Percentiles rank a stretch among this genome's conserved stretches.
Conservation (phyloP, 2,113 vertebrate species). For the Cyanistes caeruleus region DNA sequence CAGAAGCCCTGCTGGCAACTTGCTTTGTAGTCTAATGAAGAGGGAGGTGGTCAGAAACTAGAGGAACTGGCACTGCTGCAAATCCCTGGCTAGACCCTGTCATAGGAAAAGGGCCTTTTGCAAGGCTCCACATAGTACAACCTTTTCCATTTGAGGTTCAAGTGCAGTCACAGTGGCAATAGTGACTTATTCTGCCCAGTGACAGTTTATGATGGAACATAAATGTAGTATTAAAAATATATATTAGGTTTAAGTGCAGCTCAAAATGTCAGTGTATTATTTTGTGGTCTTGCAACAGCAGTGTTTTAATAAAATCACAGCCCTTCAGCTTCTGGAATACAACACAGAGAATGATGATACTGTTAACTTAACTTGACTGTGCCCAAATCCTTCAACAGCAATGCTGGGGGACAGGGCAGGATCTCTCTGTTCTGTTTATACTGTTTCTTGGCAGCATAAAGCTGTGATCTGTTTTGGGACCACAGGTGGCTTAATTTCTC, state of each 20-base stretch:
- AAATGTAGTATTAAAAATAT: conserved; percentile 44
- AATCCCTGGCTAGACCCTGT: not conserved
- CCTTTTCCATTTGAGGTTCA: conserved; percentile 23
- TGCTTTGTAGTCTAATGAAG: not conserved
- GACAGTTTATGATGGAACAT: conserved; percentile 49
- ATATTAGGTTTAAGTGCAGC: conserved; percentile 38
- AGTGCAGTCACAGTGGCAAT: not conserved
- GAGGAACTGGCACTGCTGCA: not conserved
- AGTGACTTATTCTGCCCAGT: conserved; percentile 37
- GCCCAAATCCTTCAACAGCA: not conserved
- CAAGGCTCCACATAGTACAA: not conserved
- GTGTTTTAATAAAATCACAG: conserved; percentile 45
- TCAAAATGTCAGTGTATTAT: conserved; percentile 54
- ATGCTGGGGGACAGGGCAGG: not conserved
- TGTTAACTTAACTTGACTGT: not conserved
- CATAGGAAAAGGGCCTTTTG: not conserved
- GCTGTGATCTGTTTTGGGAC: not conserved
- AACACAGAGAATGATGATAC: conserved; percentile 5
- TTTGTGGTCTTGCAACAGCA: conserved; percentile 64
- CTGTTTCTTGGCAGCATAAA: not conserved
- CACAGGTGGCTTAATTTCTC: not conserved
- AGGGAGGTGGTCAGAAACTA: not conserved
- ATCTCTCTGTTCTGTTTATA: not conserved
- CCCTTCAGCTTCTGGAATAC: conserved; percentile 49
- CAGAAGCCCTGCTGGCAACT: not conserved